Percentiles rank a stretch among this genome's conserved stretches.
Evolutionary conservation across 2,113 vertebrate species (phyloP).

Genomic region (Pterocles burchelli): DNA sequence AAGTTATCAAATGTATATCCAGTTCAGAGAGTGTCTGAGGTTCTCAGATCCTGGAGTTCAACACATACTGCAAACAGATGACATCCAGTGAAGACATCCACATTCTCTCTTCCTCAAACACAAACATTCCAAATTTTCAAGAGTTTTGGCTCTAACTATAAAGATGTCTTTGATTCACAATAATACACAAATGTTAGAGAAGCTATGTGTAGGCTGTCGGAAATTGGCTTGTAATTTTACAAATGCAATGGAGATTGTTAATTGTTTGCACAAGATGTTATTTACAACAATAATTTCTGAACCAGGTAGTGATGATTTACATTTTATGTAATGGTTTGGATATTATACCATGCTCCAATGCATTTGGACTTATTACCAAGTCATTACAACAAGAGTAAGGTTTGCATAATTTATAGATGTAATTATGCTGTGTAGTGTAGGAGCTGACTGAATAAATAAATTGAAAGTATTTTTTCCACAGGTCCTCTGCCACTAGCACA

Average conservation of each 20-base stretch:
- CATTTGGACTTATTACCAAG: slow-evolving; percentile 64
- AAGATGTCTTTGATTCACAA: background rate
- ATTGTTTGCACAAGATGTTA: slow-evolving; percentile 39
- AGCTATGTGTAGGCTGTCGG: background rate
- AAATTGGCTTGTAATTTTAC: slow-evolving; percentile 36
- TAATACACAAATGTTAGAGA: background rate
- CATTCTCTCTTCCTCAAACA: background rate
- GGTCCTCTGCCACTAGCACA: background rate
- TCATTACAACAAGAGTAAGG: slow-evolving; percentile 51
- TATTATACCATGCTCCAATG: slow-evolving; percentile 29
- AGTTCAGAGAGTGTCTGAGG: background rate
- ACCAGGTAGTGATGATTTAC: slow-evolving; percentile 12
- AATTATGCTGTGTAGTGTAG: slow-evolving; percentile 19
- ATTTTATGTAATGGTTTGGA: slow-evolving; percentile 6
- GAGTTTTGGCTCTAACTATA: background rate
- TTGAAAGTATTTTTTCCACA: background rate
- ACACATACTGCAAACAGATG: background rate
- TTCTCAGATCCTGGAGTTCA: background rate
- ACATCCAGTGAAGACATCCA: background rate
- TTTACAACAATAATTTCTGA: slow-evolving; percentile 59
- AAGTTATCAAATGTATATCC: background rate
- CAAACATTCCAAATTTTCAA: background rate
- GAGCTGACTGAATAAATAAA: slow-evolving; percentile 48
- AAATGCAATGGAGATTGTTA: slow-evolving; percentile 21
- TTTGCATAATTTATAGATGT: slow-evolving; percentile 66